Percentiles rank a stretch among this genome's conserved stretches.
Evolutionary conservation across 1,140 invertebrate species (phyloP).

Genomic region (Leguminivora glycinivorella): DNA sequence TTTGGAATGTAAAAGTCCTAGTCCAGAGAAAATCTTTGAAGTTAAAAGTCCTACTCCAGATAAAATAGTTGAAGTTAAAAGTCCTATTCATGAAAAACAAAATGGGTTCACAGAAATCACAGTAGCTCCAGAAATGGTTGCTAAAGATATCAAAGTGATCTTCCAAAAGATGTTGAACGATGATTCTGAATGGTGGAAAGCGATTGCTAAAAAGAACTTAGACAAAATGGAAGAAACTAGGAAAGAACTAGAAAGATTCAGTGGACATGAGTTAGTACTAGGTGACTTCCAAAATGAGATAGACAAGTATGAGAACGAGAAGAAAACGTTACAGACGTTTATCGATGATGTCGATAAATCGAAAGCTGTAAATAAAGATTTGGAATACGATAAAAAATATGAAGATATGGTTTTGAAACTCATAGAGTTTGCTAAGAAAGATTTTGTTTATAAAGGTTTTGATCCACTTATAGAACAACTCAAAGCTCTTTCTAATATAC

Average conservation of each 20-base stretch:
- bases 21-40: constrained; percentile 34
- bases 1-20: constrained; percentile 40
- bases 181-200: constrained; percentile 76
- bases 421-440: constrained; percentile 73
- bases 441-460: constrained; percentile 76
- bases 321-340: constrained; percentile 62
- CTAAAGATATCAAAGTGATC: constrained; percentile 54
- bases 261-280: constrained; percentile 69
- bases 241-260: constrained; percentile 70
- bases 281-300: constrained; percentile 64
- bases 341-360: constrained; percentile 71
- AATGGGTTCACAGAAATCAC: constrained; percentile 45
- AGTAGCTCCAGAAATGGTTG: constrained; percentile 33
- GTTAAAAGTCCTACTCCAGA: constrained; percentile 36
- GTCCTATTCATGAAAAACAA: constrained; percentile 38
- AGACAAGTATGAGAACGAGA: constrained; percentile 65
- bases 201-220: constrained; percentile 71
- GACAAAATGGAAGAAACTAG: constrained; percentile 74
- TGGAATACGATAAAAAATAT: constrained; percentile 71
- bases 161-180: constrained; percentile 77
- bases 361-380: constrained; percentile 62
- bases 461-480: constrained; percentile 74
- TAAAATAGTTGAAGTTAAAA: constrained; percentile 36
- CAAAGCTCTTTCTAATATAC: constrained; percentile 62
- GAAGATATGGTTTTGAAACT: constrained; percentile 72